Evolutionary conservation across 2,113 vertebrate genomes (phyloP).

Genomic region (Chamaetylas fuelleborni): DNA sequence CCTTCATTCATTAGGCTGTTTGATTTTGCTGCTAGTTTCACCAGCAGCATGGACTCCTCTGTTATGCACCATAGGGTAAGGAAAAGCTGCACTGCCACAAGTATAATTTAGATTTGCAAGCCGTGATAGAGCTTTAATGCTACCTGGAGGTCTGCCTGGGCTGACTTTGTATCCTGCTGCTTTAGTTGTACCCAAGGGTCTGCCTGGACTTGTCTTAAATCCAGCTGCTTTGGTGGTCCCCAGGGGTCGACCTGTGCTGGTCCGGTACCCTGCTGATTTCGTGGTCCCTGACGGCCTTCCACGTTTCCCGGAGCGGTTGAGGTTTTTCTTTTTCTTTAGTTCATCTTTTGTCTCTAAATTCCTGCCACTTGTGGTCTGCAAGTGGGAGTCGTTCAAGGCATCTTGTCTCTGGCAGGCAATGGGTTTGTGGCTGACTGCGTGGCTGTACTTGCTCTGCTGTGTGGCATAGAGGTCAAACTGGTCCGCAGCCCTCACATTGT

Average conservation of each 20-base stretch:
- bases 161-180: constrained; percentile 98
- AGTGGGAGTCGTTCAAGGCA: constrained; percentile 75
- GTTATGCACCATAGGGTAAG: constrained; percentile 88
- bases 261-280: constrained; percentile 95
- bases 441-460: constrained; percentile 86
- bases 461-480: constrained; percentile 92
- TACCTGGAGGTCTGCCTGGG: constrained; percentile 94
- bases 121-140: constrained; percentile 95
- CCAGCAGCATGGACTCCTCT: constrained; percentile 81
- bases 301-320: constrained; percentile 89
- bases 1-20: constrained; percentile 82
- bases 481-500: constrained; percentile 82
- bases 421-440: constrained; percentile 85
- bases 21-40: constrained; percentile 85
- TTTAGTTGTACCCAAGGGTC: constrained; percentile 95
- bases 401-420: constrained; percentile 90
- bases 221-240: constrained; percentile 97
- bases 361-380: constrained; percentile 79
- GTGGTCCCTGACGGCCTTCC: constrained; percentile 94
- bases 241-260: constrained; percentile 95
- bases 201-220: constrained; percentile 98
- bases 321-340: constrained; percentile 92
- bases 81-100: constrained; percentile 89
- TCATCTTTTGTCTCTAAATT: constrained; percentile 82
- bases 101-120: constrained; percentile 92